Evolutionary conservation across 2,113 vertebrate species (phyloP).

Genomic region (Colistium nudipinnis): DNA sequence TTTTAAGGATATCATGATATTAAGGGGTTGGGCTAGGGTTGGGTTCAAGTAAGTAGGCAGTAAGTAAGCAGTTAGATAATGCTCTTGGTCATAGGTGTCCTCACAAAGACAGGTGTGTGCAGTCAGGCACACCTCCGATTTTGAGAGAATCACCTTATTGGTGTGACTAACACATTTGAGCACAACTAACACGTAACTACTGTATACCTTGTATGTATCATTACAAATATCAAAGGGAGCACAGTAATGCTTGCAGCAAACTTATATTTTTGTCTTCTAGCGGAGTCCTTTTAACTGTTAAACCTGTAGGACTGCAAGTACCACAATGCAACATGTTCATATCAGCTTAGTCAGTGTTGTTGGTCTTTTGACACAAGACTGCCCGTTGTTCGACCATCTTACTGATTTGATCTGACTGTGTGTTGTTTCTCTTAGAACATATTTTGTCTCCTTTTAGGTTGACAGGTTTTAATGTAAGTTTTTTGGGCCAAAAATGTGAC

Average conservation of each 20-base stretch:
- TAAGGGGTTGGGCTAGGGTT: neutral
- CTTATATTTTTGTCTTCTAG: conserved; percentile 29
- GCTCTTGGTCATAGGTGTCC: neutral
- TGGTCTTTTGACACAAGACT: conserved; percentile 4
- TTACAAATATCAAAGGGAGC: conserved; percentile 39
- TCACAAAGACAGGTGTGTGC: neutral
- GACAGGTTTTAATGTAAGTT: conserved; percentile 2
- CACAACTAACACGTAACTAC: conserved; percentile 39
- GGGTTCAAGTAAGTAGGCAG: neutral
- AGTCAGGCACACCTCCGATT: conserved; percentile 3
- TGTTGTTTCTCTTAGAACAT: conserved; percentile 38
- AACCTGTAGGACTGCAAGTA: conserved; percentile 26
- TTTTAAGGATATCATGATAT: too few relatives aligned
- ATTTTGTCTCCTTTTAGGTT: conserved; percentile 1
- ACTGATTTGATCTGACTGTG: conserved; percentile 10
- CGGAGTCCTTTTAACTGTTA: neutral
- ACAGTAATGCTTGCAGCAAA: conserved; percentile 23
- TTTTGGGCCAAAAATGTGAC: conserved; percentile 64
- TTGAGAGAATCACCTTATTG: conserved; percentile 25
- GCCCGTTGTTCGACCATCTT: conserved; percentile 19
- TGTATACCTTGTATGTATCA: conserved; percentile 37
- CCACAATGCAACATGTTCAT: conserved; percentile 9
- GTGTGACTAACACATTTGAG: conserved; percentile 31
- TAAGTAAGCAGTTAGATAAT: neutral
- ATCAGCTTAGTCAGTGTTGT: conserved; percentile 29